A percentile compares a stretch with the other conserved stretches of the same genome.
phyloP scores from a whole-genome alignment of 2,888 invertebrate genomes.

The Junonia oenone region DNA sequence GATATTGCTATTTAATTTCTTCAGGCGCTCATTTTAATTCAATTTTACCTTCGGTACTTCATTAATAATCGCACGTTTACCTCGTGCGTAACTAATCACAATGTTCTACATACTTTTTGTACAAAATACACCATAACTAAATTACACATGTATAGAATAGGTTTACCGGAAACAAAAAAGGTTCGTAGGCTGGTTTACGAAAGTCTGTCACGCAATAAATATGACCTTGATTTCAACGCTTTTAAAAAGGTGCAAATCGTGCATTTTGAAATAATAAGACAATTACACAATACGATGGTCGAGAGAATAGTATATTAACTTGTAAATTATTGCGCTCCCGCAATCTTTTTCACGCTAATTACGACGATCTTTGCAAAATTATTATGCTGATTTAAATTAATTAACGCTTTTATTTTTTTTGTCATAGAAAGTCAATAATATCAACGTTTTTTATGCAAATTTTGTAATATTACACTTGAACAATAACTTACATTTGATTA shows the following conservation, averaged over 20 bases:
- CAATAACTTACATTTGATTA: not conserved
- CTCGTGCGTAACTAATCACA: not conserved
- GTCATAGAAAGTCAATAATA: not conserved
- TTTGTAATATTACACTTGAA: not conserved
- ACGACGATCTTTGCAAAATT: not conserved
- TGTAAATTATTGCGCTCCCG: slow-evolving; percentile 2
- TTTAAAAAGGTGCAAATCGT: slow-evolving; percentile 11
- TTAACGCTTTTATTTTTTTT: not conserved
- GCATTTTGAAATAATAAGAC: slow-evolving; percentile 10
- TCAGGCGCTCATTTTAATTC: not conserved
- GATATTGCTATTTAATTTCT: not conserved
- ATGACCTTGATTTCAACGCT: slow-evolving; percentile 14
- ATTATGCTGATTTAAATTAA: not conserved
- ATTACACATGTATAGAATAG: not conserved
- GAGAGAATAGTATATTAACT: slow-evolving; percentile 6
- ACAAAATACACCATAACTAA: not conserved
- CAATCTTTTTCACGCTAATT: not conserved
- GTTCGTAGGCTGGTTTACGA: not conserved
- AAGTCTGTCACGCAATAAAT: slow-evolving; percentile 5
- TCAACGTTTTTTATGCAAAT: not conserved
- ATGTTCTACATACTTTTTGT: not conserved
- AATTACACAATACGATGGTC: slow-evolving; percentile 14
- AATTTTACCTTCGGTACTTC: no score
- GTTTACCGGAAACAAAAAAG: not conserved
- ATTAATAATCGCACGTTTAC: not conserved